Conservation (phyloP, 2,113 vertebrate genomes). For the Catharus fuscescens region DNA sequence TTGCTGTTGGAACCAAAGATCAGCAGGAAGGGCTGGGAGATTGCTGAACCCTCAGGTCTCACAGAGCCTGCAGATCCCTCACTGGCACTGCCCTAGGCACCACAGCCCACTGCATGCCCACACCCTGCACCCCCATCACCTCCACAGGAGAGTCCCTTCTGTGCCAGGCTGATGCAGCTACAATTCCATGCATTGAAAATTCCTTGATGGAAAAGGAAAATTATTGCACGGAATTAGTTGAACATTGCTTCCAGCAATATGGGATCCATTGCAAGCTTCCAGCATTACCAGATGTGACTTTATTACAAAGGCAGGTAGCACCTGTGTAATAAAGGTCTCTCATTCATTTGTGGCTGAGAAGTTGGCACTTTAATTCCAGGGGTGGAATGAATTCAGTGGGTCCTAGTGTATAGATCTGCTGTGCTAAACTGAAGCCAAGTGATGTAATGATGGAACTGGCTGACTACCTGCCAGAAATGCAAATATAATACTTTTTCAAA, state of each 20-base stretch:
- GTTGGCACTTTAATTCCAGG: not conserved
- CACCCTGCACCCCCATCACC: not conserved
- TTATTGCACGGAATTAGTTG: not conserved
- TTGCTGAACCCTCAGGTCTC: not conserved
- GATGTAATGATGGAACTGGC: not conserved
- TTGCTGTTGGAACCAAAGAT: not conserved
- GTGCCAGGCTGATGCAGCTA: not conserved
- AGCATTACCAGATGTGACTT: not conserved
- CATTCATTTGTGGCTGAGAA: not conserved
- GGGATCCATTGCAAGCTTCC: not conserved
- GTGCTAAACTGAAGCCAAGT: not conserved
- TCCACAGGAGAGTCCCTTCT: not conserved
- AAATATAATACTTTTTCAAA: not conserved
- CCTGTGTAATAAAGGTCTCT: not conserved
- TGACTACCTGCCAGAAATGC: constrained; percentile 8
- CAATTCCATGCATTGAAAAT: not conserved
- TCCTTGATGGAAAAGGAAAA: not conserved
- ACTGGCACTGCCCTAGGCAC: not conserved
- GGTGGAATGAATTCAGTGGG: not conserved
- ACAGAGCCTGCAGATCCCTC: not conserved
- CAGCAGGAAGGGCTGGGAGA: not conserved
- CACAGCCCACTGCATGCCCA: not conserved
- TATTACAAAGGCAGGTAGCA: not conserved
- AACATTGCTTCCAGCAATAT: not conserved
- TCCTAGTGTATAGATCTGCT: not conserved